Conservation (phyloP, 2,888 invertebrate species). For the Ischnura elegans region DNA sequence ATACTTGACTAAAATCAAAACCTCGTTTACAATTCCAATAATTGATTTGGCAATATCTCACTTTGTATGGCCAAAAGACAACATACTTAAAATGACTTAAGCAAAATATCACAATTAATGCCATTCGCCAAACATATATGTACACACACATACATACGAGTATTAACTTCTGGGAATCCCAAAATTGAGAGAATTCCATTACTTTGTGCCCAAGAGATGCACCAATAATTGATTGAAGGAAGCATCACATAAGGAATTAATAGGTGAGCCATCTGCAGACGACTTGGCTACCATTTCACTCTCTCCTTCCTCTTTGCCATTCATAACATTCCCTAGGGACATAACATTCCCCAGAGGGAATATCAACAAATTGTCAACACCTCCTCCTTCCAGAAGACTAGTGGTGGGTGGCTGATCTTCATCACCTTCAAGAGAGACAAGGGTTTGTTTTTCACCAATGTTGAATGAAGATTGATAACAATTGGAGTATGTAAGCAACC, state of each 20-base stretch:
- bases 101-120: neutral
- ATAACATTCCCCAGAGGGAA: slow-evolving; percentile 58
- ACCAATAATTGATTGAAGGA: slow-evolving; percentile 47
- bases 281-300: slow-evolving; percentile 42
- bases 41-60: no score
- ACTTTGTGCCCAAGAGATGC: slow-evolving; percentile 57
- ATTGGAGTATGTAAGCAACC: slow-evolving; percentile 12
- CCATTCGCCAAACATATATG: neutral
- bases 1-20: no score
- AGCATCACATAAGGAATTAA: slow-evolving; percentile 52
- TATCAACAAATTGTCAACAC: slow-evolving; percentile 63
- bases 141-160: neutral
- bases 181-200: neutral
- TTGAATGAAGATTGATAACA: slow-evolving; percentile 10
- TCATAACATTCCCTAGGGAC: no score
- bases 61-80: neutral
- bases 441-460: slow-evolving; percentile 43
- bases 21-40: no score
- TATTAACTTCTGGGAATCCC: neutral
- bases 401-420: slow-evolving; percentile 42
- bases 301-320: slow-evolving; percentile 30
- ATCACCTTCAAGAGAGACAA: slow-evolving; percentile 47
- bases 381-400: slow-evolving; percentile 51
- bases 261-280: slow-evolving; percentile 52
- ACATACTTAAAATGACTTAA: neutral